Conservation (phyloP, 2,797 vertebrate genomes). For the Danio kyathit region DNA sequence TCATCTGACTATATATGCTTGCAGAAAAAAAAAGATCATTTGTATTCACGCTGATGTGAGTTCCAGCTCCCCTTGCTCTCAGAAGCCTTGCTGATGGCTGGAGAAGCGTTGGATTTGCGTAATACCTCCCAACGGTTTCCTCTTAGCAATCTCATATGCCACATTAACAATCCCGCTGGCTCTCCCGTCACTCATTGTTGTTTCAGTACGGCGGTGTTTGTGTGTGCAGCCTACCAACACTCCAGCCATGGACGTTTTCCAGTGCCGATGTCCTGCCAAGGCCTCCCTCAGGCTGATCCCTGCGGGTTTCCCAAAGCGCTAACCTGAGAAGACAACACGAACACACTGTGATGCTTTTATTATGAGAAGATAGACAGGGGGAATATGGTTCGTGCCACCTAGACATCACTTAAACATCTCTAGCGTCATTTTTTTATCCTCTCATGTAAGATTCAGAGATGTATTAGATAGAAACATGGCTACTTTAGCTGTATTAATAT, state of each 20-base stretch:
- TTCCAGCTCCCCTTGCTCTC: not conserved
- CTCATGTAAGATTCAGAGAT: not conserved
- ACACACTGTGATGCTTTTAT: slow-evolving; percentile 2
- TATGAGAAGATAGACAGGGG: slow-evolving; percentile 7
- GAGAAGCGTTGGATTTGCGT: slow-evolving; percentile 39
- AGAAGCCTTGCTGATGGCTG: slow-evolving; percentile 33
- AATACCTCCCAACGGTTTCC: slow-evolving; percentile 34
- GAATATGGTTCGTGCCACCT: slow-evolving; percentile 20
- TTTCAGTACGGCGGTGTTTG: slow-evolving; percentile 23
- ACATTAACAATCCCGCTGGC: slow-evolving; percentile 43
- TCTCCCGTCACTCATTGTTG: slow-evolving; percentile 42
- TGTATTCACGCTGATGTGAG: slow-evolving; percentile 34
- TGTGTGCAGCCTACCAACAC: slow-evolving; percentile 17
- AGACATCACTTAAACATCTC: slow-evolving; percentile 6
- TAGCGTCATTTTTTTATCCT: not conserved
- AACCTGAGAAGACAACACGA: slow-evolving; percentile 16
- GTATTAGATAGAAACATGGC: not conserved
- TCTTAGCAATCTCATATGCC: slow-evolving; percentile 42
- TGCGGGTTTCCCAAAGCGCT: slow-evolving; percentile 1
- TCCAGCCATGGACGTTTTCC: slow-evolving; percentile 24
- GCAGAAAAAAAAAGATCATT: slow-evolving; percentile 22
- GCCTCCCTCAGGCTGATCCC: slow-evolving; percentile 34
- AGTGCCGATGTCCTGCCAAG: slow-evolving; percentile 35
- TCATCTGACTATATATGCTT: slow-evolving; percentile 12
- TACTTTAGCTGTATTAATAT: not conserved